Conservation (phyloP, 2,888 invertebrate genomes). For the Epistrophella euchroma region DNA sequence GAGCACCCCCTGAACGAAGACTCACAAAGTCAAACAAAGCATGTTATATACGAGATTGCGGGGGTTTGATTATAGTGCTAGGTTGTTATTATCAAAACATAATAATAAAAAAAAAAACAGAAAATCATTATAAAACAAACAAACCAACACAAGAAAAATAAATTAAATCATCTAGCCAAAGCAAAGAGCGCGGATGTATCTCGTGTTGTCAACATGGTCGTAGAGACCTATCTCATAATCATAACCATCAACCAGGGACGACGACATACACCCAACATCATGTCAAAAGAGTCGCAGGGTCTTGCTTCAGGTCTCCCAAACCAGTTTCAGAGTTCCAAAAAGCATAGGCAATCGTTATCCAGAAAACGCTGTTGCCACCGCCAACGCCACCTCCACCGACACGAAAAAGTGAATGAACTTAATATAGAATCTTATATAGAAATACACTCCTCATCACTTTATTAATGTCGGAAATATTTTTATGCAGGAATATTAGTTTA, state of each 20-base stretch:
- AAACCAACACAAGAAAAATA: conserved; percentile 55
- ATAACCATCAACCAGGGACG: conserved; percentile 47
- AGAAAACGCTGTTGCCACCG: not conserved
- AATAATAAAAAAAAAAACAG: conserved; percentile 18
- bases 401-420: conserved; percentile 68
- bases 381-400: conserved; percentile 1
- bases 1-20: not conserved
- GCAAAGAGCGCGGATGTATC: conserved; percentile 44
- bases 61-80: not conserved
- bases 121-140: conserved; percentile 11
- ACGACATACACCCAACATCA: conserved; percentile 7
- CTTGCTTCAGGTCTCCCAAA: not conserved
- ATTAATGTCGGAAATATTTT: not conserved
- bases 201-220: conserved; percentile 51
- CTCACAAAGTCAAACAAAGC: not conserved
- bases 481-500: no score
- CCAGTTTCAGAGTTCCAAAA: conserved; percentile 21
- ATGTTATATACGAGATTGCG: not conserved
- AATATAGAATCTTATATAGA: conserved; percentile 35
- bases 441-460: not conserved
- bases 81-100: not conserved
- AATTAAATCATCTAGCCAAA: conserved; percentile 63
- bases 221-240: conserved; percentile 51
- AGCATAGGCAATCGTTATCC: conserved; percentile 6
- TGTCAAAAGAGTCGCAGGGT: not conserved